phyloP scores from a whole-genome alignment of 1,140 invertebrate species.

The Orius insidiosus region DNA sequence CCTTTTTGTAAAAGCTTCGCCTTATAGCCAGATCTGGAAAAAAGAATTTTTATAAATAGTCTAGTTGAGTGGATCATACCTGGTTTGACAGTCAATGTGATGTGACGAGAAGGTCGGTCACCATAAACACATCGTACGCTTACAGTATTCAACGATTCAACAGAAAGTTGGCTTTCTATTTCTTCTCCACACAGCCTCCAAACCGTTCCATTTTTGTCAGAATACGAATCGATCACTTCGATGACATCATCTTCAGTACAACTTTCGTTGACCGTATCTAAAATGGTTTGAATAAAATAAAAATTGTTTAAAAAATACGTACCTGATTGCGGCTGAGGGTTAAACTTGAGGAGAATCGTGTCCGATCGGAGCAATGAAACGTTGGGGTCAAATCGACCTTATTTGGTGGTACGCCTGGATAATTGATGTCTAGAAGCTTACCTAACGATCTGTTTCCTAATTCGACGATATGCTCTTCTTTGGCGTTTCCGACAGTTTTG shows the following conservation, averaged over 20 bases:
- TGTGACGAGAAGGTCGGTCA: constrained; percentile 27
- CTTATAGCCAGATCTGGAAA: constrained; percentile 41
- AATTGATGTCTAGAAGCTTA: constrained; percentile 34
- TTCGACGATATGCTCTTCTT: constrained; percentile 19
- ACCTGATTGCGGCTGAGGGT: constrained; percentile 20
- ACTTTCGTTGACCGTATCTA: constrained; percentile 19
- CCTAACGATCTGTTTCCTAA: constrained; percentile 23
- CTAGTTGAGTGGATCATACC: constrained; percentile 11
- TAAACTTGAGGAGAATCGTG: constrained; percentile 34
- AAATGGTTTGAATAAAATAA: constrained; percentile 4
- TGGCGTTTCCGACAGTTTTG: constrained; percentile 27
- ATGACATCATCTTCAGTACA: constrained; percentile 29
- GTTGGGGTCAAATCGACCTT: constrained; percentile 32
- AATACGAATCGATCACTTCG: constrained; percentile 45
- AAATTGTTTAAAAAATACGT: too few relatives aligned
- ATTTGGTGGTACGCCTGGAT: constrained; percentile 30
- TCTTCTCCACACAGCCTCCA: constrained; percentile 38
- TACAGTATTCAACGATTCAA: constrained; percentile 42
- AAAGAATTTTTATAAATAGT: constrained; percentile 3
- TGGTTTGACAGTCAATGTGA: constrained; percentile 26
- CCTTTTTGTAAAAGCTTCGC: constrained; percentile 33
- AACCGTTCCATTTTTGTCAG: constrained; percentile 40
- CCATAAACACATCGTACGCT: constrained; percentile 31
- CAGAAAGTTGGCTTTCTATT: constrained; percentile 31
- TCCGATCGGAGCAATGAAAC: constrained; percentile 36